Evolutionary conservation across 2,888 invertebrate genomes (phyloP).

Genomic region (Hemaris fuciformis): DNA sequence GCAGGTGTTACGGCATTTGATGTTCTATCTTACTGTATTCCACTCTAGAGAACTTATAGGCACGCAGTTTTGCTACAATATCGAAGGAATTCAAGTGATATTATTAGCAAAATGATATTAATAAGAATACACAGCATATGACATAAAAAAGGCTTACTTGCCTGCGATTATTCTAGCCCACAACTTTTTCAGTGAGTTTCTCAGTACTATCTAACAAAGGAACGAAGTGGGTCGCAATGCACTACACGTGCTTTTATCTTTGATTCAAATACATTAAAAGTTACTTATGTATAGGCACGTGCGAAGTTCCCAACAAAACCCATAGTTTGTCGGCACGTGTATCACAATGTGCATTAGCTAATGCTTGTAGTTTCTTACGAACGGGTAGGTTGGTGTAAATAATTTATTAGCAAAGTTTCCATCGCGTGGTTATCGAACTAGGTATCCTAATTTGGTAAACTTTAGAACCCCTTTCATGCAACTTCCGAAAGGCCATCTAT

Average conservation of each 20-base stretch:
- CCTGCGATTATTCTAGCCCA: too few relatives aligned
- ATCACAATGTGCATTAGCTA: conserved; percentile 16
- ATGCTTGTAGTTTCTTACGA: conserved; percentile 32
- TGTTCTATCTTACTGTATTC: too few relatives aligned
- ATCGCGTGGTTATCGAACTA: conserved; percentile 38
- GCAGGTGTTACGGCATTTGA: too few relatives aligned
- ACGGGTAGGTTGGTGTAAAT: conserved; percentile 35
- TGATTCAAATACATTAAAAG: conserved; percentile 20
- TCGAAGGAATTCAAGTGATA: too few relatives aligned
- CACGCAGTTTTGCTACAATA: too few relatives aligned
- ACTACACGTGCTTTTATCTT: background rate
- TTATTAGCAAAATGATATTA: too few relatives aligned
- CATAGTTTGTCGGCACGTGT: conserved; percentile 7
- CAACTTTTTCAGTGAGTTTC: too few relatives aligned
- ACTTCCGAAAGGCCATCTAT: conserved; percentile 20
- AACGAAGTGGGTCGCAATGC: background rate
- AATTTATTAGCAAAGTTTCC: conserved; percentile 42
- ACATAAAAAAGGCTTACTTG: too few relatives aligned
- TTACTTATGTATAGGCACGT: background rate
- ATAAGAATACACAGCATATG: too few relatives aligned
- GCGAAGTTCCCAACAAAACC: conserved; percentile 1
- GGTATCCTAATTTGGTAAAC: conserved; percentile 33
- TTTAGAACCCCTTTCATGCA: conserved; percentile 25
- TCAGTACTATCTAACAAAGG: background rate
- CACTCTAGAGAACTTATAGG: too few relatives aligned